A percentile compares a stretch with the other conserved stretches of the same genome.
Evolutionary conservation across 2,888 invertebrate species (phyloP).

Genomic region (Marasmarcha lunaedactyla): DNA sequence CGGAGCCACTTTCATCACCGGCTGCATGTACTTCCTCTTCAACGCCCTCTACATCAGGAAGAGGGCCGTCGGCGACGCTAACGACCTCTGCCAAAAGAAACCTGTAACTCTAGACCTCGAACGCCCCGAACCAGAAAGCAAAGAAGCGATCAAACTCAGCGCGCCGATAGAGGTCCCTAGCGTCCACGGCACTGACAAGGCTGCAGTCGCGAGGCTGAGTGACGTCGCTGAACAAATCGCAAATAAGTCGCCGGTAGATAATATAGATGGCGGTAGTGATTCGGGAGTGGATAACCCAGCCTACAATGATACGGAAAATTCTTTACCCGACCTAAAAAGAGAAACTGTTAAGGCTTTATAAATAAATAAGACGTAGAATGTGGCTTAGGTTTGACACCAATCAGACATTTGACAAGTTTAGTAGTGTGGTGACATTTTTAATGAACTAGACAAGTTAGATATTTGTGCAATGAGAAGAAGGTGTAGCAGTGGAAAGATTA

Average conservation of each 20-base stretch:
- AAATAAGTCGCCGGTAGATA: slow-evolving; percentile 32
- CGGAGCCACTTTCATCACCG: slow-evolving; percentile 71
- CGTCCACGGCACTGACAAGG: slow-evolving; percentile 21
- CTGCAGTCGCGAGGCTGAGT: slow-evolving; percentile 17
- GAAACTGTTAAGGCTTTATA: slow-evolving; percentile 12
- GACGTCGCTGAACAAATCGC: slow-evolving; percentile 17
- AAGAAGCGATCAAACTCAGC: slow-evolving; percentile 26
- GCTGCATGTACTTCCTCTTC: slow-evolving; percentile 76
- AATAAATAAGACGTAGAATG: too few species aligned
- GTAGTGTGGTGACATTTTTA: background rate
- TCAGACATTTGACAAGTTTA: too few species aligned
- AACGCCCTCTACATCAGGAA: slow-evolving; percentile 75
- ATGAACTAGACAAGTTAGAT: slow-evolving; percentile 2
- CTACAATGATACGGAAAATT: slow-evolving; percentile 40
- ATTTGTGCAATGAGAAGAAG: too few species aligned
- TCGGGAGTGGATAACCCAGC: slow-evolving; percentile 60
- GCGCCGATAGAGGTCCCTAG: slow-evolving; percentile 35
- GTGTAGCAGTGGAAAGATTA: slow-evolving; percentile 6
- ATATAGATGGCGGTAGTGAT: slow-evolving; percentile 56
- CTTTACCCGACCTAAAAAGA: slow-evolving; percentile 26
- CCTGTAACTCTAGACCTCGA: slow-evolving; percentile 43
- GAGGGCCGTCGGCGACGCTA: slow-evolving; percentile 59
- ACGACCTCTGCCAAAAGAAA: slow-evolving; percentile 71
- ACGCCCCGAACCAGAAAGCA: slow-evolving; percentile 27
- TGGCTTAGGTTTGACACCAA: too few species aligned